Evolutionary conservation across 2,797 vertebrate genomes (phyloP), one percentile per base, ranked within the genome.

Genomic region (Semaprochilodus insignis): DNA sequence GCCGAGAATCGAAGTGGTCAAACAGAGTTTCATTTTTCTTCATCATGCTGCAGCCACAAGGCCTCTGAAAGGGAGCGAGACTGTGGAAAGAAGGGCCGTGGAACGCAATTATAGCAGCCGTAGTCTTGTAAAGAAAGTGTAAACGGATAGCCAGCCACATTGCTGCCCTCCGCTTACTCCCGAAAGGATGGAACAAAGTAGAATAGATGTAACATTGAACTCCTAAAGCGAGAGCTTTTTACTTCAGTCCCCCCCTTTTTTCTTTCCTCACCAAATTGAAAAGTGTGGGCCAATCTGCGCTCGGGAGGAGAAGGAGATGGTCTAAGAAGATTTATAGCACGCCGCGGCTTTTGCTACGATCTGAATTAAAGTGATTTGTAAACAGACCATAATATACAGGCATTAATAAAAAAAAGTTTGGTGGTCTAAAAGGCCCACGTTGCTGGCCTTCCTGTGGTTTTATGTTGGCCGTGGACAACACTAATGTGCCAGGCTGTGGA

Each of bases 21-120:
- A 95, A 95, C 91, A 87, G 88, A 89, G 85, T 82, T 93, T 94
- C 86, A 89, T 96, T 95, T 96, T 95, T 94, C 91, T 95, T 95
- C 93, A 94, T 96, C 94, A 96, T 91, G 72, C 57, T 86, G 87
- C 91, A 91, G 95, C 89, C 86, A 92, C 90, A 88, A 93, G 92
- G 94, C 93, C 92, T 95, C 95, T 94, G 95, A 95, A 44, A 95
- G 85, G 94, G 91, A 93, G 88, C 86, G 85, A 86, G 88, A 88
- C 90, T 89, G 91, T 90, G 90, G 91, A 95, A 92, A 89, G 92
- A 93, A 92, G 88, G 82, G 79, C 91, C 91, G 90, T 89, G 92
- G 90, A 93, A 93, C 91, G 92, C 89, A 95, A 93, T 96, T 96
- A 96, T 91, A 94, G 93, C 93, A 95, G 92, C 92, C 90, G 90